These are phyloP conservation scores for Spea multiplicata DNA, from an alignment of 2,113 vertebrate genomes.

Conservation along the genomic window DNA sequence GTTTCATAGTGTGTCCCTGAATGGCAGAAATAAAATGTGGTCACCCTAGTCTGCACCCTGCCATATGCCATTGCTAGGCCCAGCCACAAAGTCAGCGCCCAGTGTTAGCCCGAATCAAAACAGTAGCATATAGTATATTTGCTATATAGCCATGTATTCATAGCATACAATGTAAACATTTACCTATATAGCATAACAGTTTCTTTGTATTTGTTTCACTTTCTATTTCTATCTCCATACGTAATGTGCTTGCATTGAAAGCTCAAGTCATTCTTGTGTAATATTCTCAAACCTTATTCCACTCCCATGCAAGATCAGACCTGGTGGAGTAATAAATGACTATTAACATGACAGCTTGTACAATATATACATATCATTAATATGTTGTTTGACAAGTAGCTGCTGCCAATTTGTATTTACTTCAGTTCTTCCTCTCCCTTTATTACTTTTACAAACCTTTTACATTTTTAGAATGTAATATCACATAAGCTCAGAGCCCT, in stretches of 20 bases:
- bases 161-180: too few species aligned
- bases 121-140: not conserved
- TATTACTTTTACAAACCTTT: too few species aligned
- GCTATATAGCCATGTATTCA: slow-evolving; percentile 17
- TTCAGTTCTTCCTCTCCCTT: not conserved
- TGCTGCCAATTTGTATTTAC: not conserved
- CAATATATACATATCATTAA: slow-evolving; percentile 12
- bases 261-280: not conserved
- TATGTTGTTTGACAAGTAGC: not conserved
- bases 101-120: not conserved
- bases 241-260: slow-evolving; percentile 4
- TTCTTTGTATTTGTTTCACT: not conserved
- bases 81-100: too few species aligned
- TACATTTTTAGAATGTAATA: too few species aligned
- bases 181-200: too few species aligned
- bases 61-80: too few species aligned
- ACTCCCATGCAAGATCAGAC: not conserved
- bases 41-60: too few species aligned
- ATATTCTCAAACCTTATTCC: slow-evolving; percentile 4
- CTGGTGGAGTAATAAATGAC: slow-evolving; percentile 7
- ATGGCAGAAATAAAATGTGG: too few species aligned
- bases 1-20: too few species aligned
- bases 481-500: too few species aligned
- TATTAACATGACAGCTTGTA: not conserved
- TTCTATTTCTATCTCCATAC: slow-evolving; percentile 8